Percentiles rank a stretch among this genome's conserved stretches.
Evolutionary conservation across 2,113 vertebrate genomes (phyloP).

Genomic region (Pristiophorus japonicus): DNA sequence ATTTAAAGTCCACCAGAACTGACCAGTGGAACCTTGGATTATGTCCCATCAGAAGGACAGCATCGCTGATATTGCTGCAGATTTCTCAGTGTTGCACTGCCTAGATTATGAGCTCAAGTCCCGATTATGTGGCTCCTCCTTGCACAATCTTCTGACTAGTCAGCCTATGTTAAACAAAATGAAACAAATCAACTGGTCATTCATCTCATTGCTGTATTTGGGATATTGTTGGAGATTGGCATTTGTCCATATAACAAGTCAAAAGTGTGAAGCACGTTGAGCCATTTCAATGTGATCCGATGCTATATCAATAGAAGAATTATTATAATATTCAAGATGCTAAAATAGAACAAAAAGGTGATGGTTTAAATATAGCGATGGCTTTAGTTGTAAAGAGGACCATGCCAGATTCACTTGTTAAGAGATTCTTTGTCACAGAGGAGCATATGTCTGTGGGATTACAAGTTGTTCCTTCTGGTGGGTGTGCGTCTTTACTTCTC

Average conservation of each 20-base stretch:
- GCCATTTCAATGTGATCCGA: not conserved
- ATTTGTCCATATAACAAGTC: not conserved
- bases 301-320: not conserved
- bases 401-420: not conserved
- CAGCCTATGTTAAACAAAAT: not conserved
- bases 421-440: not conserved
- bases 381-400: not conserved
- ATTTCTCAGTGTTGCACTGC: not conserved
- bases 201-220: not conserved
- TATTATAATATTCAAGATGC: no score
- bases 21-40: not conserved
- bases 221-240: not conserved
- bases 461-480: not conserved
- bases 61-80: not conserved
- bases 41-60: not conserved
- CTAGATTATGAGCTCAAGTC: not conserved
- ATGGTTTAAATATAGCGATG: not conserved
- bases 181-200: not conserved
- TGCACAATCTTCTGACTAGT: not conserved
- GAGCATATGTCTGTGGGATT: not conserved
- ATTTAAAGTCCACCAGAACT: not conserved
- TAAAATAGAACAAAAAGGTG: not conserved
- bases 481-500: not conserved
- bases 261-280: not conserved
- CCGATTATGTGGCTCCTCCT: not conserved